These are phyloP conservation scores for Octomys mimax DNA, from an alignment of 2,797 vertebrate species.

Conservation along the genomic window DNA sequence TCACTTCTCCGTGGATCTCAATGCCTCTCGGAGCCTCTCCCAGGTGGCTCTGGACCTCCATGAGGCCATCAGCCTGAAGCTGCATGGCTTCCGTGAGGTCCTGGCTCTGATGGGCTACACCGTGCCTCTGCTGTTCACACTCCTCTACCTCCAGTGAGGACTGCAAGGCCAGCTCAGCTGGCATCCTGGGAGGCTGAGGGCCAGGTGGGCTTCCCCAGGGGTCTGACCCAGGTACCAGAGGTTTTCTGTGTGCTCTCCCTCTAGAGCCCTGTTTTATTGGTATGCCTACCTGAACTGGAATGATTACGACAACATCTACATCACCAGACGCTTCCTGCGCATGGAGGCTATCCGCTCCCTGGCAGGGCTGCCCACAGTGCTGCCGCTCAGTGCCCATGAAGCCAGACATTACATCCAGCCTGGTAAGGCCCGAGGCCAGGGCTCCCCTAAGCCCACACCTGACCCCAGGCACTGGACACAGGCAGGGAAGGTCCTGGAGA, in stretches of 20 bases:
- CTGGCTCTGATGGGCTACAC: constrained; percentile 86
- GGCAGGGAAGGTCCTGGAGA: not conserved
- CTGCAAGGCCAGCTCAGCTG: not conserved
- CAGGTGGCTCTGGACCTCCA: constrained; percentile 91
- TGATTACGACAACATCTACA: constrained; percentile 93
- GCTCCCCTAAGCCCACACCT: not conserved
- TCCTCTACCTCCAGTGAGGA: constrained; percentile 91
- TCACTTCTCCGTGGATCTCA: constrained; percentile 88
- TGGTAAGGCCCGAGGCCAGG: constrained; percentile 82
- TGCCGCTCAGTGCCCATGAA: constrained; percentile 91
- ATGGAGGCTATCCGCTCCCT: constrained; percentile 87
- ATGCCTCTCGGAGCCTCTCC: constrained; percentile 90
- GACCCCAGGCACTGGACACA: not conserved
- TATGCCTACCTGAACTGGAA: constrained; percentile 89
- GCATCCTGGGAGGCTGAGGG: not conserved
- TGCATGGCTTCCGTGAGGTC: constrained; percentile 79
- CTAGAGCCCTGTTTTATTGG: constrained; percentile 91
- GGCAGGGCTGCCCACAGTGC: constrained; percentile 87
- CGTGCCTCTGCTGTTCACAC: constrained; percentile 87
- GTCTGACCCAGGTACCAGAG: not conserved
- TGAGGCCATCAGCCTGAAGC: constrained; percentile 85
- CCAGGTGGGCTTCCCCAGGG: not conserved
- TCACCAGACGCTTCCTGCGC: constrained; percentile 90
- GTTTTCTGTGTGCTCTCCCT: rapidly evolving
- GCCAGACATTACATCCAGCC: constrained; percentile 90